Evolutionary conservation across 2,888 invertebrate genomes (phyloP).

Genomic region (Scaptomyza flava): DNA sequence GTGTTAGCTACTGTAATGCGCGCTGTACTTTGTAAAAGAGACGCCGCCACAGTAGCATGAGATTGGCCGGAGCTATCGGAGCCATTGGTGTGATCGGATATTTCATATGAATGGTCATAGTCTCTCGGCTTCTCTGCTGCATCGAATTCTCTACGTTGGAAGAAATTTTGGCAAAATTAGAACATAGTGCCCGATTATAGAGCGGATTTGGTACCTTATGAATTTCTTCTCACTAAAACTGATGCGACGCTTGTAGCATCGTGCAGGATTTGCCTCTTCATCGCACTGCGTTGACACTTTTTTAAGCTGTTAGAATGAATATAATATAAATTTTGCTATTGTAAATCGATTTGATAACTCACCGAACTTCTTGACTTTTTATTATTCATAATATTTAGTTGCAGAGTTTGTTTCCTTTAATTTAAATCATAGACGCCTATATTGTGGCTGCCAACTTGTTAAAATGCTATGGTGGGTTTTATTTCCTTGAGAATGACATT

Average conservation of each 20-base stretch:
- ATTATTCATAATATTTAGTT: slow-evolving; percentile 39
- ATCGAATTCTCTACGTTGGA: slow-evolving; percentile 50
- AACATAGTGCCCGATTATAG: neutral
- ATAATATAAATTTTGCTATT: neutral
- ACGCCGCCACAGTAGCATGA: slow-evolving; percentile 18
- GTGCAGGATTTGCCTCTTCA: slow-evolving; percentile 30
- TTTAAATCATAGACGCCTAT: slow-evolving; percentile 48
- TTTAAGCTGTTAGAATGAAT: slow-evolving; percentile 39
- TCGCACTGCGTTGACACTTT: slow-evolving; percentile 10
- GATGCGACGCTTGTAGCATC: slow-evolving; percentile 54
- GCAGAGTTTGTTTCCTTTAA: slow-evolving; percentile 2
- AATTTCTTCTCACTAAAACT: slow-evolving; percentile 70
- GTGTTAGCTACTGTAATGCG: neutral
- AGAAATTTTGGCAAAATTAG: neutral
- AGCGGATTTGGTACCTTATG: slow-evolving; percentile 42
- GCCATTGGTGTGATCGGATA: slow-evolving; percentile 59
- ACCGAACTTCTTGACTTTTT: slow-evolving; percentile 59
- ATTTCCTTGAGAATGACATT: slow-evolving; percentile 9
- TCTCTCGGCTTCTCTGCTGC: slow-evolving; percentile 51
- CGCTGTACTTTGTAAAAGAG: slow-evolving; percentile 38
- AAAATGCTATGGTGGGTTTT: neutral
- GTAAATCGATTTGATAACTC: slow-evolving; percentile 6
- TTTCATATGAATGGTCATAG: slow-evolving; percentile 65
- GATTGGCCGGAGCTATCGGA: slow-evolving; percentile 47
- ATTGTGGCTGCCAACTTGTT: slow-evolving; percentile 26